Percentiles rank a stretch among this genome's conserved stretches.
phyloP scores from a whole-genome alignment of 2,113 vertebrate genomes.

The Polypterus senegalus region DNA sequence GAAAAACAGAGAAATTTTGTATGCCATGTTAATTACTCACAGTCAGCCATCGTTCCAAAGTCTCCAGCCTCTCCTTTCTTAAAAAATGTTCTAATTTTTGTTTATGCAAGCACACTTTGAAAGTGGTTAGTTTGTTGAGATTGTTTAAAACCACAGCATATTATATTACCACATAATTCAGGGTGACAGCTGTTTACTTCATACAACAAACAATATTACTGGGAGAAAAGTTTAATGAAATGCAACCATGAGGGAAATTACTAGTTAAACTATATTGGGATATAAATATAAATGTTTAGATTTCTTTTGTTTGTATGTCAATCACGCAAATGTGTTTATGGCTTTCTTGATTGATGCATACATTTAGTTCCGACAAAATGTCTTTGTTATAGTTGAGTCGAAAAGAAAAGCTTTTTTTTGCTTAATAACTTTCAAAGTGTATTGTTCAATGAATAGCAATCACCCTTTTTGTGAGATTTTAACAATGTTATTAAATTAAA shows the following conservation, averaged over 20 bases:
- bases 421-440: no score
- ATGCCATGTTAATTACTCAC: no score
- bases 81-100: neutral
- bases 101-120: conserved; percentile 10
- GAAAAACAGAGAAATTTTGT: no score
- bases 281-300: conserved; percentile 25
- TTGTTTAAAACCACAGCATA: conserved; percentile 10
- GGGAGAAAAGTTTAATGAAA: conserved; percentile 17
- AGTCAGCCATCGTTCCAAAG: no score
- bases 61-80: conserved; percentile 1
- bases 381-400: no score
- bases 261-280: conserved; percentile 19
- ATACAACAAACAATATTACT: conserved; percentile 14
- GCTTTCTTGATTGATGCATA: neutral
- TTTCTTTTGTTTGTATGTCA: neutral
- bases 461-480: no score
- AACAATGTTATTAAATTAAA: no score
- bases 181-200: conserved; percentile 23
- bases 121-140: conserved; percentile 7
- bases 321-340: conserved; percentile 5
- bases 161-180: conserved; percentile 17
- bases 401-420: no score
- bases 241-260: conserved; percentile 23
- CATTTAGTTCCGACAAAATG: neutral
- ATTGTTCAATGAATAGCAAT: no score